Evolutionary conservation across 1,140 invertebrate genomes (phyloP), one percentile per base, ranked within the genome.

Genomic region (Ips nitidus): DNA sequence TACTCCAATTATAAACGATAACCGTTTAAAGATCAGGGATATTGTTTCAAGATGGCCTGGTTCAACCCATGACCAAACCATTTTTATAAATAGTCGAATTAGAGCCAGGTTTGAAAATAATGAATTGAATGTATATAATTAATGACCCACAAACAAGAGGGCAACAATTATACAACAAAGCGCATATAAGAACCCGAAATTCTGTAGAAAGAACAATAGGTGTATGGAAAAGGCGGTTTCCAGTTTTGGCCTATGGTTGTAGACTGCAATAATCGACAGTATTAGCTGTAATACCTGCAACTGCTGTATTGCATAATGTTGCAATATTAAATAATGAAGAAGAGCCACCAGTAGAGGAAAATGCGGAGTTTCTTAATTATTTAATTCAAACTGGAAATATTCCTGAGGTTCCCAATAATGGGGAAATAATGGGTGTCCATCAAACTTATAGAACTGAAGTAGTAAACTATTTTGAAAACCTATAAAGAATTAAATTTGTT

Each of bases 361-460:
- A 52, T 63, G 5, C 7, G 37, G 47, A 63, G 37, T 3, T 5
- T n/a, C 59, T 62, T 5, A 47, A 62, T 62, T 62, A 63, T 52
- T 63, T 63, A 39, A 63, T 63, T 50, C 93, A 95, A 83, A 95
- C 95, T 93, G 87, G 88, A 4, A 38, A 58, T 40, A 40, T 58
- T 4, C n/a, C 4, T 6, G 56, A 58, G 37, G 40, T 58, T 36
- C 7, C 7, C 52, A 55, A 22, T 22, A 22, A 22, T 22, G 22
- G 22, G 22, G 7, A 55, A 55, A 55, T 55, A 55, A 55, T 55
- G 22, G 22, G 36, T 55, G 5, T 47, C 45, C 45, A 47, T 6
- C 45, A 47, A 47, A 6, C 5, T n/a, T 6, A 22, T 22, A 22
- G 22, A 22, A 22, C 0, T 22, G 22, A 22, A 22, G 22, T 22